These are phyloP conservation scores for Mustela nigripes DNA, from an alignment of 2,113 vertebrate species.

Conservation along the genomic window DNA sequence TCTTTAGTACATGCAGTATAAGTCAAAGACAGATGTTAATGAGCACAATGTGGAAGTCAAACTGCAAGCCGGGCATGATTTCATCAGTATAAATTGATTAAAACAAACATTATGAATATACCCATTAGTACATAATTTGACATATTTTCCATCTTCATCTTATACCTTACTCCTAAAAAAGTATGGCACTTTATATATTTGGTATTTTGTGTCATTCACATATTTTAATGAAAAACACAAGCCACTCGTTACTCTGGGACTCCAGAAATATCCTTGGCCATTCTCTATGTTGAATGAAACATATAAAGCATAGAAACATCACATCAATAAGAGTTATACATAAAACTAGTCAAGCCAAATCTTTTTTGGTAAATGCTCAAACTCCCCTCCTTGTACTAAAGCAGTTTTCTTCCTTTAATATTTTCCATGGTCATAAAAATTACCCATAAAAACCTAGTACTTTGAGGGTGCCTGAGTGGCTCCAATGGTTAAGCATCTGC, in stretches of 20 bases:
- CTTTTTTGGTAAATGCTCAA: not conserved
- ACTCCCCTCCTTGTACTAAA: not conserved
- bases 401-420: not conserved
- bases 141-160: not conserved
- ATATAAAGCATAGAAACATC: not conserved
- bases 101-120: not conserved
- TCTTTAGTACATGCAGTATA: not conserved
- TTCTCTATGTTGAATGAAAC: not conserved
- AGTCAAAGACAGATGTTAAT: slow-evolving; percentile 16
- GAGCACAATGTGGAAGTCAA: not conserved
- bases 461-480: not conserved
- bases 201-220: not conserved
- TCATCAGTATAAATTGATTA: not conserved
- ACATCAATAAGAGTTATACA: not conserved
- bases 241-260: not conserved
- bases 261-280: not conserved
- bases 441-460: not conserved
- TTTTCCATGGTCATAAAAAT: not conserved
- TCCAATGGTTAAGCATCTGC: too few species aligned
- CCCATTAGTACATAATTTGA: not conserved
- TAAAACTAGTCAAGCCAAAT: not conserved
- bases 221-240: not conserved
- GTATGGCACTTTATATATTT: not conserved
- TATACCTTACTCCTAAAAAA: not conserved
- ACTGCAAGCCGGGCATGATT: not conserved